Conservation (phyloP, 2,797 vertebrate genomes). For the Garrulus glandarius region DNA sequence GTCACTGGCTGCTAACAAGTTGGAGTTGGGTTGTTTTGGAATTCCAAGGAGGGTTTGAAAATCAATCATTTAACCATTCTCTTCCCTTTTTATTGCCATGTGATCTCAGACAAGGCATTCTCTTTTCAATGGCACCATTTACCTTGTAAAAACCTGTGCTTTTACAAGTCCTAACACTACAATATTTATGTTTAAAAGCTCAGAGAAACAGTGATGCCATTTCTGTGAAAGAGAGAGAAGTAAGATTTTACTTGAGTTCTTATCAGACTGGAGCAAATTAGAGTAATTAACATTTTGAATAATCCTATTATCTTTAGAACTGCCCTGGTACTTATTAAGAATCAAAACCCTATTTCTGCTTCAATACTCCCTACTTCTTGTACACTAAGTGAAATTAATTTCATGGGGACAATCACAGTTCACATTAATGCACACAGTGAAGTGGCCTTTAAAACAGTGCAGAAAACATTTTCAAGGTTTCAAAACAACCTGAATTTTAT, state of each 20-base stretch:
- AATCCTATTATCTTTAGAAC: conserved; percentile 23
- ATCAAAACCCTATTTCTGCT: not conserved
- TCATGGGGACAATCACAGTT: not conserved
- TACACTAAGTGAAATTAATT: not conserved
- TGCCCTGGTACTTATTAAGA: not conserved
- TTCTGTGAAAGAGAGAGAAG: not conserved
- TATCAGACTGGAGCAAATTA: not conserved
- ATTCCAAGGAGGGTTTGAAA: not conserved
- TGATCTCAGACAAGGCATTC: not conserved
- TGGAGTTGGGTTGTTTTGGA: not conserved
- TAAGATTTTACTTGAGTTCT: not conserved
- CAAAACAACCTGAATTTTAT: not conserved
- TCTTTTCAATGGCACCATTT: not conserved
- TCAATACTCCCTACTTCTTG: not conserved
- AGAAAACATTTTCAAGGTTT: not conserved
- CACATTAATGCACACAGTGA: not conserved
- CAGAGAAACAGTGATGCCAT: not conserved
- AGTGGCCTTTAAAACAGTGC: not conserved
- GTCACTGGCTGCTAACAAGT: not conserved
- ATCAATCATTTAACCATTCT: not conserved
- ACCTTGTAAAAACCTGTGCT: not conserved
- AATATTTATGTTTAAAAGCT: not conserved
- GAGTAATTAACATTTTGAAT: conserved; percentile 36
- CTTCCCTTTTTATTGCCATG: not conserved
- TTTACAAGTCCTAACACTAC: not conserved